Evolutionary conservation across 2,113 vertebrate species (phyloP).

Genomic region (Corythornis cristatus): DNA sequence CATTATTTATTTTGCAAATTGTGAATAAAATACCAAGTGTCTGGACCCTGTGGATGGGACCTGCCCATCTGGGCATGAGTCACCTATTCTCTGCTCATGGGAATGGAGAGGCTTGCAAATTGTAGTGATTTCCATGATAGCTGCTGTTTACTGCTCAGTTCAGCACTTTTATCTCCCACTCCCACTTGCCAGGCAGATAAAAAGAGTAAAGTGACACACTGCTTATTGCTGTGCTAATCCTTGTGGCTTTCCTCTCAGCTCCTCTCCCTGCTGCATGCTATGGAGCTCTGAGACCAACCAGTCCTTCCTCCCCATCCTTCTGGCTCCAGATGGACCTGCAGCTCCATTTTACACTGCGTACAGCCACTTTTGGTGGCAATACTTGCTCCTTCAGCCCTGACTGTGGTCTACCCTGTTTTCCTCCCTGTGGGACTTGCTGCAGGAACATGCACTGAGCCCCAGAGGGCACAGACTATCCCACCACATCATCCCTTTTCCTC

Average conservation of each 20-base stretch:
- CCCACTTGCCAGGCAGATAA: neutral
- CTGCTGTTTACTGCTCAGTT: neutral
- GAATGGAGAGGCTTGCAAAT: neutral
- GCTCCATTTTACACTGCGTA: neutral
- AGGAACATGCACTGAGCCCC: neutral
- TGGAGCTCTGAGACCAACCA: neutral
- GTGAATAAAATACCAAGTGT: neutral
- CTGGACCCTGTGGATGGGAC: neutral
- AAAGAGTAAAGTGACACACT: neutral
- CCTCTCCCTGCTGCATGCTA: neutral
- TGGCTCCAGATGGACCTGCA: accelerated
- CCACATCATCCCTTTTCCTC: neutral
- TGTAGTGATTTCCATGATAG: neutral
- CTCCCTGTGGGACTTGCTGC: neutral
- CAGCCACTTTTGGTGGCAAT: neutral
- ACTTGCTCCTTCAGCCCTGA: neutral
- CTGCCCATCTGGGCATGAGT: neutral
- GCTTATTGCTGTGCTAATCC: neutral
- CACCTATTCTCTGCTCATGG: neutral
- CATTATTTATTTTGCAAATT: accelerated
- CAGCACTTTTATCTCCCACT: neutral
- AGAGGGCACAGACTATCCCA: neutral
- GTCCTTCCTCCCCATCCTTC: neutral
- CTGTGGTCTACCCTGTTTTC: neutral
- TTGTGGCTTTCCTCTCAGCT: neutral